phyloP scores from a whole-genome alignment of 2,113 vertebrate genomes.

The Camelus bactrianus region DNA sequence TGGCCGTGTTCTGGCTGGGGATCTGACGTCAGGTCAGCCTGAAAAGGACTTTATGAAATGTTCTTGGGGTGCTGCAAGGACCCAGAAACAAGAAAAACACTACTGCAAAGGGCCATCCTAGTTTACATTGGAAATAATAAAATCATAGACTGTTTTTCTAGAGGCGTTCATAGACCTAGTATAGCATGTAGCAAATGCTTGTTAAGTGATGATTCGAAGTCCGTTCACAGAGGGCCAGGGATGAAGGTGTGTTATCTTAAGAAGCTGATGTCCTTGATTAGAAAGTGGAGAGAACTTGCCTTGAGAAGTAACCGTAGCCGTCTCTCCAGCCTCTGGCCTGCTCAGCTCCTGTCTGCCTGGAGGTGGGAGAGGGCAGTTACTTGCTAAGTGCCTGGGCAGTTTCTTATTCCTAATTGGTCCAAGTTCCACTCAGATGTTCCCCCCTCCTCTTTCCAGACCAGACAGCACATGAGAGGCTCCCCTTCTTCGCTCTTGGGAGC shows the following conservation, averaged over 20 bases:
- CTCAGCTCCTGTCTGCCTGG: accelerated
- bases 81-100: neutral
- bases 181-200: neutral
- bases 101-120: neutral
- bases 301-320: neutral
- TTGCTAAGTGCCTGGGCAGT: neutral
- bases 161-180: too few relatives aligned
- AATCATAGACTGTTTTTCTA: neutral
- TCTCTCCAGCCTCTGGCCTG: neutral
- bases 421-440: accelerated
- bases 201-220: neutral
- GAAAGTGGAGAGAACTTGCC: neutral
- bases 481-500: too few relatives aligned
- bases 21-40: neutral
- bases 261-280: neutral
- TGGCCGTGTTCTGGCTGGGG: neutral
- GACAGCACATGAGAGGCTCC: neutral
- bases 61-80: neutral
- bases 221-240: neutral
- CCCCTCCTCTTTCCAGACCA: neutral
- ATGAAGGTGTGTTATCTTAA: neutral
- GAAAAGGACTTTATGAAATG: neutral
- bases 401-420: neutral
- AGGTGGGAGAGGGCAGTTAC: neutral
- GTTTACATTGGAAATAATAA: neutral